A percentile compares a stretch with the other conserved stretches of the same genome.
phyloP scores from a whole-genome alignment of 2,888 invertebrate genomes.

The Apeira syringaria region DNA sequence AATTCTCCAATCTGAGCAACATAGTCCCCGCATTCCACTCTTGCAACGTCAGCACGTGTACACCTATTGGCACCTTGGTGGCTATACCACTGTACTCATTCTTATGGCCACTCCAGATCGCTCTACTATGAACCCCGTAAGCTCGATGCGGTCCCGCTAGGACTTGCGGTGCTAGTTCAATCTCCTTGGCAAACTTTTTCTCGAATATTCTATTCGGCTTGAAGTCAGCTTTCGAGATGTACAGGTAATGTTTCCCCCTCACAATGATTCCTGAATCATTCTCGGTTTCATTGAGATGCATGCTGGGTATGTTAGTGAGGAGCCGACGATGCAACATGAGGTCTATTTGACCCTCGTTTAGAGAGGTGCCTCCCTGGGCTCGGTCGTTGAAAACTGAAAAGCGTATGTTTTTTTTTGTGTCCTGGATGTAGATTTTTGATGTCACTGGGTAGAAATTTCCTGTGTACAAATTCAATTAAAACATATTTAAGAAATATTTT shows the following conservation, averaged over 20 bases:
- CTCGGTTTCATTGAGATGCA: constrained; percentile 50
- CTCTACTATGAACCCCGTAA: constrained; percentile 18
- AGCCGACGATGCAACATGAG: constrained; percentile 93
- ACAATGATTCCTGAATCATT: constrained; percentile 39
- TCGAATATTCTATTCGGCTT: constrained; percentile 58
- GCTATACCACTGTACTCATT: constrained; percentile 75
- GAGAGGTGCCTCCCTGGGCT: constrained; percentile 91
- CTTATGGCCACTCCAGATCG: constrained; percentile 18
- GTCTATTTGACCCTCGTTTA: constrained; percentile 89
- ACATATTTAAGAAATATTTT: no score
- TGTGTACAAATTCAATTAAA: constrained; percentile 10
- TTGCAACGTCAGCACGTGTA: constrained; percentile 90
- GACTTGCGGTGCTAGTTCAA: constrained; percentile 45
- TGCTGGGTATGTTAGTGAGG: constrained; percentile 88
- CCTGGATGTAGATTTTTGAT: constrained; percentile 89
- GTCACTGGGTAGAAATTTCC: constrained; percentile 97
- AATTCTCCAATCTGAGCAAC: constrained; percentile 91
- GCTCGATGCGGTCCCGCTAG: constrained; percentile 33
- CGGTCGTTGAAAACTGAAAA: constrained; percentile 89
- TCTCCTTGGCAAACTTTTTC: constrained; percentile 64
- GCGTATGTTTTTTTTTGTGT: constrained; percentile 65
- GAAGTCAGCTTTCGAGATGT: constrained; percentile 50
- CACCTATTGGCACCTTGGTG: constrained; percentile 85
- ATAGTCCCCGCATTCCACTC: constrained; percentile 86
- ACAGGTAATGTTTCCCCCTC: constrained; percentile 57